Percentiles rank a stretch among this genome's conserved stretches.
Evolutionary conservation across 2,888 invertebrate species (phyloP).

Genomic region (Spodoptera exigua): DNA sequence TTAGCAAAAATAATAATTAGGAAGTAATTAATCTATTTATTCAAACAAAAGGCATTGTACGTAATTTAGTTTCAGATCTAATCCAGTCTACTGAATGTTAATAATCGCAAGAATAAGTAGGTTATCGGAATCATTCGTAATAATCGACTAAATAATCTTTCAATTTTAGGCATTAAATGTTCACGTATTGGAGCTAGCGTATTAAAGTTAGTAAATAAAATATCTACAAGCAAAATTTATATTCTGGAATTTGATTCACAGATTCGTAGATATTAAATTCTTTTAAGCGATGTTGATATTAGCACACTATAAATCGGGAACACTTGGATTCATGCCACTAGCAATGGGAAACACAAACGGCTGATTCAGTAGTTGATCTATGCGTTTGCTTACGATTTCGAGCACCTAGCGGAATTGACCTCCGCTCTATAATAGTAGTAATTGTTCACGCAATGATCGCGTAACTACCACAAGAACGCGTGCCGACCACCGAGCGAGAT

Average conservation of each 20-base stretch:
- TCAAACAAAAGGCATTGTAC: neutral
- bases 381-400: slow-evolving; percentile 46
- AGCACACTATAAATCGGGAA: slow-evolving; percentile 38
- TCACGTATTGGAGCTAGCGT: neutral
- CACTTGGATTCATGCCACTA: slow-evolving; percentile 50
- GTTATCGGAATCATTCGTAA: neutral
- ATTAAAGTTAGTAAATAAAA: neutral
- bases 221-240: slow-evolving; percentile 1
- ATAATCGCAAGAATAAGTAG: neutral
- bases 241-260: slow-evolving; percentile 8
- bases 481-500: slow-evolving; percentile 77
- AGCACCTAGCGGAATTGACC: slow-evolving; percentile 50
- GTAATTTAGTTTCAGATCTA: neutral
- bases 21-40: neutral
- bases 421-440: slow-evolving; percentile 62
- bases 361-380: slow-evolving; percentile 14
- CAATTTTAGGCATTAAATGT: slow-evolving; percentile 1
- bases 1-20: neutral
- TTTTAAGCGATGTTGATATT: slow-evolving; percentile 25
- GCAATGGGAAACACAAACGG: slow-evolving; percentile 38
- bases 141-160: neutral
- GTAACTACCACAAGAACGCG: slow-evolving; percentile 71
- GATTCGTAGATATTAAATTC: slow-evolving; percentile 3
- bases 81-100: neutral
- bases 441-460: slow-evolving; percentile 71